Base-by-base conservation (phyloP, 2,113 vertebrate genomes). In the Ptilonorhynchus violaceus region DNA sequence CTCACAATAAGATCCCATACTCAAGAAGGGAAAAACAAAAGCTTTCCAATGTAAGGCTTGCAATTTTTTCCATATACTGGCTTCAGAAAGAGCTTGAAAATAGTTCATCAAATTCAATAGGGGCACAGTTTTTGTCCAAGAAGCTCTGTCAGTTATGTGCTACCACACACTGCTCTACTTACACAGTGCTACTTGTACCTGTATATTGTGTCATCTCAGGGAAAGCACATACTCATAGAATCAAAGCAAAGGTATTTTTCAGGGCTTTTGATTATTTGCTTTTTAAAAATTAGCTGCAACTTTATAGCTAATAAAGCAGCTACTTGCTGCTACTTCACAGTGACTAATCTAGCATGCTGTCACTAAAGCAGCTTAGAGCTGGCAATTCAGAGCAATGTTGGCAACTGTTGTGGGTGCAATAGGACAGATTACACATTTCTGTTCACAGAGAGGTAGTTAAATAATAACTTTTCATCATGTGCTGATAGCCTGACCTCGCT, bases 111-210 rank as follows among this genome's bases (percentile, higher is more conserved):
- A 22, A n/a, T 87, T 75, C 74, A 82, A 23, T 3, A 60, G 28
- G 10, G 25, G 39, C 35, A 75, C 15, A 23, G 3, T 22, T 76
- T 87, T 86, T 60, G 20, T 39, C 33, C 67, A 72, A 50, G 64
- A n/a, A 28, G 35, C 24, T 64, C 52, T 55, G 11, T 7, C 68
- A 49, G 37, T 28, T 15, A 69, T 37, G 20, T 44, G 41, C 33
- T 89, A 42, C 52, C 30, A 21, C 49, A 49, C 3, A 2, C 37
- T 53, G 37, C 53, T 59, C 13, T 27, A 22, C 25, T 41, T 35
- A 42, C 11, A 39, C n/a, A 62, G 55, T 0, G 0, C 39, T 59
- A 11, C 42, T 27, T 47, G 24, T 28, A 70, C 18, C 12, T 0
- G 0, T 13, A 7, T 1, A 0, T 37, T 50, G 16, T 46, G 50